These are phyloP conservation scores for Petroica traversi DNA, from an alignment of 2,113 vertebrate species.

Conservation along the genomic window DNA sequence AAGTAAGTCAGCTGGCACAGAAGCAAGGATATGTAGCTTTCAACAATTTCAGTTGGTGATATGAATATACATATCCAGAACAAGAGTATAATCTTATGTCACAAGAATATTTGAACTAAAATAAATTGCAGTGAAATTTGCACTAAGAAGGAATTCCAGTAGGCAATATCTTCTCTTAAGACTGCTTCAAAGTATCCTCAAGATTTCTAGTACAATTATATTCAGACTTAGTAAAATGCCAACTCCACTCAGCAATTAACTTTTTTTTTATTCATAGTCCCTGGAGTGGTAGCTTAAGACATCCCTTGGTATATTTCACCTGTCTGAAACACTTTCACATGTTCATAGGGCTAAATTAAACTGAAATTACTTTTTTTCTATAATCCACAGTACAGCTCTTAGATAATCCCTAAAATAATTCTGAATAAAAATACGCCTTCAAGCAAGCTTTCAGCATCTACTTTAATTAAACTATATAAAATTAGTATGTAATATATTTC, in stretches of 20 bases:
- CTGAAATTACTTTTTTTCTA: slow-evolving; percentile 32
- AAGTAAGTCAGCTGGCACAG: background rate
- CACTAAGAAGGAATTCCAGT: slow-evolving; percentile 26
- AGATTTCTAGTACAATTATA: slow-evolving; percentile 57
- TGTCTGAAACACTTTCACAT: slow-evolving; percentile 43
- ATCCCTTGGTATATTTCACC: slow-evolving; percentile 42
- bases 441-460: slow-evolving; percentile 30
- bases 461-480: background rate
- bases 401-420: slow-evolving; percentile 65
- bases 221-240: slow-evolving; percentile 54
- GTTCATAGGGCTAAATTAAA: slow-evolving; percentile 44
- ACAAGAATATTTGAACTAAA: slow-evolving; percentile 39
- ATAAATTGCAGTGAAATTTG: slow-evolving; percentile 45
- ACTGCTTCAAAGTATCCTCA: slow-evolving; percentile 48
- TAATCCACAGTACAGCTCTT: slow-evolving; percentile 49
- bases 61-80: slow-evolving; percentile 34
- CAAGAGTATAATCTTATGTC: slow-evolving; percentile 23
- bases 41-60: background rate
- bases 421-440: slow-evolving; percentile 54
- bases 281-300: slow-evolving; percentile 59
- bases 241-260: slow-evolving; percentile 29
- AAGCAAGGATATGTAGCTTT: background rate
- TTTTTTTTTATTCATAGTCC: slow-evolving; percentile 38
- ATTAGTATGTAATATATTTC: background rate
- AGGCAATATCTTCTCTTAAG: slow-evolving; percentile 55